These are phyloP conservation scores for Chondrosia reniformis DNA, from an alignment of 37 sponge, comb jelly and placozoan genomes.

Conservation along the genomic window DNA sequence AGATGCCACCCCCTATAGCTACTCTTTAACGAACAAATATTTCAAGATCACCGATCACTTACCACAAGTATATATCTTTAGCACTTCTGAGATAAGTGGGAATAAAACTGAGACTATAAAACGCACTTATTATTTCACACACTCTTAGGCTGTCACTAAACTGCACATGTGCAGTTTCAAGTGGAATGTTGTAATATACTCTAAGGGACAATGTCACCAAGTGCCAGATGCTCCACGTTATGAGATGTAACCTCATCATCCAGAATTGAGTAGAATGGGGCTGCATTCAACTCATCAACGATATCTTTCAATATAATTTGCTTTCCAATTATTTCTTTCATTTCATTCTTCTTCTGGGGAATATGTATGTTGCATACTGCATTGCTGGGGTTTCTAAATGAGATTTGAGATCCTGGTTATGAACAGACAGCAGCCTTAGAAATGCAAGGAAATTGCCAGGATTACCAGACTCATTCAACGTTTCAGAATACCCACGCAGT, in stretches of 20 bases:
- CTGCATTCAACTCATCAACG: constrained; percentile 8
- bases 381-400: constrained; percentile 31
- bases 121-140: too few relatives aligned
- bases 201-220: too few relatives aligned
- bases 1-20: too few relatives aligned
- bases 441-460: constrained; percentile 40
- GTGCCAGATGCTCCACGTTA: constrained; percentile 43
- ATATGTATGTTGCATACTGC: constrained; percentile 15
- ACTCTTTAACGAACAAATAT: too few relatives aligned
- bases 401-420: neutral
- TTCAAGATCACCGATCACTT: too few relatives aligned
- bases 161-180: too few relatives aligned
- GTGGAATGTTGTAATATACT: too few relatives aligned
- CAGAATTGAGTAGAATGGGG: constrained; percentile 26
- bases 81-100: too few relatives aligned
- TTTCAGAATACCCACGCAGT: constrained; percentile 32
- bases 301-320: constrained; percentile 29
- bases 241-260: constrained; percentile 49
- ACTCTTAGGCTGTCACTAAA: too few relatives aligned
- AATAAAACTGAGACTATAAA: too few relatives aligned
- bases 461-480: constrained; percentile 8
- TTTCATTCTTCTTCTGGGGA: constrained; percentile 45
- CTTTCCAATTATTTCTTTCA: constrained; percentile 50
- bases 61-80: too few relatives aligned
- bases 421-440: constrained; percentile 24